Base-by-base conservation (phyloP, 2,888 invertebrate genomes). In the Epiperipatus broadwayi region DNA sequence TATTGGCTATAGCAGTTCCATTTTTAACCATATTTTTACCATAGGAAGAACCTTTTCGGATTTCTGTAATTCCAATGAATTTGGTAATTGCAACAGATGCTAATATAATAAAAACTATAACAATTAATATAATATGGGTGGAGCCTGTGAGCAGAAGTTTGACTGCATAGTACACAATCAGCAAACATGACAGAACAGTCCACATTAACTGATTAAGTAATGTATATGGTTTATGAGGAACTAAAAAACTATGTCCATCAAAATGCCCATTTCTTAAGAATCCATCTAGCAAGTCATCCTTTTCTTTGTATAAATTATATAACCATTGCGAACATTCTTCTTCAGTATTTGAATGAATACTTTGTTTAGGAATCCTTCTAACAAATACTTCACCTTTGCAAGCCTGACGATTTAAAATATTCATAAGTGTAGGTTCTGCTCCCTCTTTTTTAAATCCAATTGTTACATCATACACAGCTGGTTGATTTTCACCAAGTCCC, bases 31-130 rank as follows among this genome's bases (percentile, higher is more conserved):
- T n/a, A n/a, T 37, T 40, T 27, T 33, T 52, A 3, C 83, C 83
- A 55, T 83, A 84, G 4, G 74, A 75, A 20, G 83, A 83, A 27
- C 73, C 77, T 59, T 78, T 75, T 54, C 76, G 78, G 49, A 81
- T 80, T 60, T 80, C 73, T 2, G 81, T 78, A 72, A 78, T 74
- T 37, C 76, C 75, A 50, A 84, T 77, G 32, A 77, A 71, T 57
- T 77, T 76, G 52, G 76, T 71, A 59, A 83, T 70, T 19, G 79
- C 62, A 47, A 75, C 58, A 58, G 73, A 76, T 63, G 81, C 81
- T 81, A 69, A 7, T 41, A 34, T 37, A 4, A 34, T 45, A 71
- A 71, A 44, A 51, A 29, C 70, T 51, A 69, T 64, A 44, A 70
- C 77, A 52, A 77, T 66, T 5, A 71, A 68, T 55, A 77, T 71